These are phyloP conservation scores for Drosophila meridionalis DNA, from an alignment of 2,888 invertebrate species.

Conservation along the genomic window DNA sequence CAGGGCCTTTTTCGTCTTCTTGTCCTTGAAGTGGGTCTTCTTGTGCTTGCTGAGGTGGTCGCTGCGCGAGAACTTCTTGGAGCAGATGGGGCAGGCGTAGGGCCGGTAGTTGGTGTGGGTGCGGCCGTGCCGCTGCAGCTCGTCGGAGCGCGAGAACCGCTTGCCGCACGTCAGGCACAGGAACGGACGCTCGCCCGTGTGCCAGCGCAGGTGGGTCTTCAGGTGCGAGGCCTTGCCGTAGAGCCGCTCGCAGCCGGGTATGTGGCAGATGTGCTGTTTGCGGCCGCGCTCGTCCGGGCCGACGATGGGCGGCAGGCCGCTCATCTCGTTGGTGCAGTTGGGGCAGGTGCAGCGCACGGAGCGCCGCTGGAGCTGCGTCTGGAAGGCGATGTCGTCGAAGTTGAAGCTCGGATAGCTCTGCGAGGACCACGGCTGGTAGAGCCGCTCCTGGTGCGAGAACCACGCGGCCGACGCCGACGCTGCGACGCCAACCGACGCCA, in stretches of 20 bases:
- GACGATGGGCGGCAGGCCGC: conserved; percentile 90
- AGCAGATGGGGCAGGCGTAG: conserved; percentile 94
- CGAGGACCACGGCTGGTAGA: conserved; percentile 83
- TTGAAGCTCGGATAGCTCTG: conserved; percentile 83
- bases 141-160: conserved; percentile 95
- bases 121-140: conserved; percentile 93
- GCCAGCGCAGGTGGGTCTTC: conserved; percentile 96
- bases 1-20: conserved; percentile 82
- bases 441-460: conserved; percentile 84
- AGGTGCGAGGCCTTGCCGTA: conserved; percentile 98
- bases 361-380: conserved; percentile 88
- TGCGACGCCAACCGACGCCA: conserved; percentile 79
- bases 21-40: conserved; percentile 90
- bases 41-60: conserved; percentile 97
- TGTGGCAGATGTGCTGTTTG: conserved; percentile 94
- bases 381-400: conserved; percentile 84
- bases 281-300: conserved; percentile 91
- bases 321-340: conserved; percentile 93
- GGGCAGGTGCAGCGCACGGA: conserved; percentile 92
- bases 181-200: conserved; percentile 96
- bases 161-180: conserved; percentile 95
- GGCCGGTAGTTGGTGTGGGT: conserved; percentile 96
- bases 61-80: conserved; percentile 95
- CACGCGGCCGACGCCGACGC: conserved; percentile 82
- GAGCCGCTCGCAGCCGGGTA: conserved; percentile 93